Percentiles rank a stretch among this genome's conserved stretches.
phyloP scores from a whole-genome alignment of 35 echinoderm and acorn worm species.

The Eucidaris tribuloides region DNA sequence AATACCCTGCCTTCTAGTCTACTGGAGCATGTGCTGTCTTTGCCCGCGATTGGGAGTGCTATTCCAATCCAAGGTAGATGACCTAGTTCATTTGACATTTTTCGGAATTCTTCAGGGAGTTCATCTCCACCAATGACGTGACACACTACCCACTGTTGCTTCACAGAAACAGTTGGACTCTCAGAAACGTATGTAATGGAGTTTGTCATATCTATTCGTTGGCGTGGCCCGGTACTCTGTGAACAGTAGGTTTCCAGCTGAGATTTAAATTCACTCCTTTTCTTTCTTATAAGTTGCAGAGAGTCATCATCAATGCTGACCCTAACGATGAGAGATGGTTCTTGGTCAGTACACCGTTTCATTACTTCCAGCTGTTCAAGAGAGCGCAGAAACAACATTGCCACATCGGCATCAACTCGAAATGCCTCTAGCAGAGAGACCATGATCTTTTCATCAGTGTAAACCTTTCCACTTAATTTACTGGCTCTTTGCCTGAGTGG shows the following conservation, averaged over 20 bases:
- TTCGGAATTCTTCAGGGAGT: background rate
- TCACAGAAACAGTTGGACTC: background rate
- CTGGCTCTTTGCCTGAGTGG: background rate
- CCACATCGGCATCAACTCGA: background rate
- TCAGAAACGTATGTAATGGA: too few relatives aligned
- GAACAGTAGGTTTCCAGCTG: background rate
- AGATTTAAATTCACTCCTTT: background rate
- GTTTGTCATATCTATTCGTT: too few relatives aligned
- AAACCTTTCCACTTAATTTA: background rate
- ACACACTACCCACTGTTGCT: background rate
- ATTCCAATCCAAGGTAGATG: background rate
- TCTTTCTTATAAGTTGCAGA: too few relatives aligned
- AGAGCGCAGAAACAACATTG: background rate
- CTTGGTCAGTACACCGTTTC: background rate
- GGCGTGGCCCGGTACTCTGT: background rate
- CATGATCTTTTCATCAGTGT: background rate
- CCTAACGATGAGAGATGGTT: background rate
- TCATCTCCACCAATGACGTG: background rate
- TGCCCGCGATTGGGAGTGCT: slow-evolving; percentile 1
- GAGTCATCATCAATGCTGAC: background rate
- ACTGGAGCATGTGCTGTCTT: too few relatives aligned
- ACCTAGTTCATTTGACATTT: background rate
- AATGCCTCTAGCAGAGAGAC: background rate
- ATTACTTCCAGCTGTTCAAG: background rate
- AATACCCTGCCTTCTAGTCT: slow-evolving; percentile 83